These are phyloP conservation scores for Boleophthalmus pectinirostris DNA, from an alignment of 2,113 vertebrate genomes.

Conservation along the genomic window DNA sequence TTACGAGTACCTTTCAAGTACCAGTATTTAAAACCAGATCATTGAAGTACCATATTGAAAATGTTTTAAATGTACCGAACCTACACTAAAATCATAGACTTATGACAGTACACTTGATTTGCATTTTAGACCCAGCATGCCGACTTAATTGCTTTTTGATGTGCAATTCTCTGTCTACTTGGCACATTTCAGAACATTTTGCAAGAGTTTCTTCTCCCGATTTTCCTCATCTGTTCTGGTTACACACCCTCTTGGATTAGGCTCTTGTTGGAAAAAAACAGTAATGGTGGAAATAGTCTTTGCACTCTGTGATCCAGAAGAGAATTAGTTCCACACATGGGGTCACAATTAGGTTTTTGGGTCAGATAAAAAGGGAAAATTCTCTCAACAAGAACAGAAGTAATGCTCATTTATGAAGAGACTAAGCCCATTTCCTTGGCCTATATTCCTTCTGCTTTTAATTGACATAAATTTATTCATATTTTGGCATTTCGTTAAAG, in stretches of 20 bases:
- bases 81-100: no score
- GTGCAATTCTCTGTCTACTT: neutral
- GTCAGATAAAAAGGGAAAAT: neutral
- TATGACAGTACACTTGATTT: no score
- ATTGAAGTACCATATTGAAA: no score
- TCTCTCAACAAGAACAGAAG: neutral
- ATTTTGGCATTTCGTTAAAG: neutral
- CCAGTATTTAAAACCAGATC: no score
- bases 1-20: no score
- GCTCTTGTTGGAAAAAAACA: neutral
- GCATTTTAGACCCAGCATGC: no score
- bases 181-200: neutral
- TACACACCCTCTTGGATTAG: neutral
- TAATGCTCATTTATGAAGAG: neutral
- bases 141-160: no score
- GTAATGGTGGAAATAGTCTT: neutral
- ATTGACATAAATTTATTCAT: neutral
- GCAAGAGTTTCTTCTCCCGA: neutral
- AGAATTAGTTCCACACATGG: constrained; percentile 11
- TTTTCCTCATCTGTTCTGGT: neutral
- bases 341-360: constrained; percentile 8
- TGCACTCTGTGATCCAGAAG: neutral
- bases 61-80: no score
- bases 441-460: neutral
- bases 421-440: neutral